Percentiles rank a stretch among this genome's conserved stretches.
phyloP scores from a whole-genome alignment of 2,888 invertebrate species.

The Tenthredo distinguenda region DNA sequence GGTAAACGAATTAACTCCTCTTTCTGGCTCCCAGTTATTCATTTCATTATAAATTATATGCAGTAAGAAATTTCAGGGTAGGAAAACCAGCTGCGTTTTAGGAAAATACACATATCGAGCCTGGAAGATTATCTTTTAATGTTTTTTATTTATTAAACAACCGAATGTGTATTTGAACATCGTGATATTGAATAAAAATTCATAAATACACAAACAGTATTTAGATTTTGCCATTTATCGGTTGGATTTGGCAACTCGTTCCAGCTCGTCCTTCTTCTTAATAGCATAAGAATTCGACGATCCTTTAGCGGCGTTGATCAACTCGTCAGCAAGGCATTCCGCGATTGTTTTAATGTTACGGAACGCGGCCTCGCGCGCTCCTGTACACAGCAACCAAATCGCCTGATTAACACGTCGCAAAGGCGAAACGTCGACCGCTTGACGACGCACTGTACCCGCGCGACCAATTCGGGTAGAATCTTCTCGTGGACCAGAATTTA shows the following conservation, averaged over 20 bases:
- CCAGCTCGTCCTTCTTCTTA: conserved; percentile 99
- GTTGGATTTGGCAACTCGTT: conserved; percentile 99
- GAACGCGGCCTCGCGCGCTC: conserved; percentile 99
- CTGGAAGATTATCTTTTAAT: conserved; percentile 15
- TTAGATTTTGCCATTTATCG: conserved; percentile 87
- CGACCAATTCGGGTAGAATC: conserved; percentile 99
- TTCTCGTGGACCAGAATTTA: conserved; percentile 99
- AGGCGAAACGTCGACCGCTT: conserved; percentile 99
- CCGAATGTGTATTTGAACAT: conserved; percentile 24
- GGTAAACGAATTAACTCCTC: not conserved
- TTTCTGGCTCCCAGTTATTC: not conserved
- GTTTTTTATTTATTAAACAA: conserved; percentile 50
- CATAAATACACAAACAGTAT: conserved; percentile 37
- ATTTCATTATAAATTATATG: not conserved
- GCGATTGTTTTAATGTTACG: conserved; percentile 99
- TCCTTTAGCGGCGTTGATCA: conserved; percentile 99
- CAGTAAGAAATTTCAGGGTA: not conserved
- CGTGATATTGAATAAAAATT: conserved; percentile 30
- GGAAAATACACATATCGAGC: not conserved
- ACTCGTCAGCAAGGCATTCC: conserved; percentile 99
- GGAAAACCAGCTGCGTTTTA: not conserved
- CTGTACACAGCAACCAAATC: conserved; percentile 99
- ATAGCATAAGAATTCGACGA: conserved; percentile 99
- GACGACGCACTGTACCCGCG: conserved; percentile 99
- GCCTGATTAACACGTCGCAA: conserved; percentile 99